Evolutionary conservation across 2,797 vertebrate genomes (phyloP).

Genomic region (Benthosema pterotum): DNA sequence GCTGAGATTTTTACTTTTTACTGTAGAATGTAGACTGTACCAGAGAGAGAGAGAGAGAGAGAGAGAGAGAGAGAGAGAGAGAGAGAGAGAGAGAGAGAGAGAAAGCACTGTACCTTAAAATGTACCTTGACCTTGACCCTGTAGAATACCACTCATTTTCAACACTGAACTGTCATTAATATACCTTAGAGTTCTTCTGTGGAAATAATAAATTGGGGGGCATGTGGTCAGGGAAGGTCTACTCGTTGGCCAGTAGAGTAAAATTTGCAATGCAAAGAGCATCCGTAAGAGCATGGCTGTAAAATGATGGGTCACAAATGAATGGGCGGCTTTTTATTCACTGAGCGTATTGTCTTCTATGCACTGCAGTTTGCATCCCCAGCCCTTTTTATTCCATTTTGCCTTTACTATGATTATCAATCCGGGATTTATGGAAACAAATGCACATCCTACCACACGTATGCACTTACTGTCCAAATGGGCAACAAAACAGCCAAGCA

Average conservation of each 20-base stretch:
- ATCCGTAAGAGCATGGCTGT: conserved; percentile 3
- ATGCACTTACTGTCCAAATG: conserved; percentile 3
- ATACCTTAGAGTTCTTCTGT: no score
- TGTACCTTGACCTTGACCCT: no score
- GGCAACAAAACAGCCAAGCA: conserved; percentile 8
- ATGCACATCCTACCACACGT: not conserved
- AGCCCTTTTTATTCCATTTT: conserved; percentile 4
- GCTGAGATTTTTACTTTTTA: no score
- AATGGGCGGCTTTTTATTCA: conserved; percentile 25
- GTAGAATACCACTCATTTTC: no score
- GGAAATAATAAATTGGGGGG: no score
- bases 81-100: no score
- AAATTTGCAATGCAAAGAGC: conserved; percentile 24
- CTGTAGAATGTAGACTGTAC: no score
- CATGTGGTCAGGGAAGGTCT: no score
- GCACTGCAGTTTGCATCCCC: not conserved
- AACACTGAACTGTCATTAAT: no score
- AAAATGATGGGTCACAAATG: conserved; percentile 30
- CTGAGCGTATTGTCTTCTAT: conserved; percentile 9
- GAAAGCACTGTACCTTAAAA: conserved; percentile 32
- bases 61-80: no score
- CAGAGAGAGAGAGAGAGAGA: no score
- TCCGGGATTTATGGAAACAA: conserved; percentile 15
- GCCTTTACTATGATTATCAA: conserved; percentile 21
- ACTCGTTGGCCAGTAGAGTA: no score